These are phyloP conservation scores for Anomalospiza imberbis DNA, from an alignment of 2,797 vertebrate species.

Conservation along the genomic window DNA sequence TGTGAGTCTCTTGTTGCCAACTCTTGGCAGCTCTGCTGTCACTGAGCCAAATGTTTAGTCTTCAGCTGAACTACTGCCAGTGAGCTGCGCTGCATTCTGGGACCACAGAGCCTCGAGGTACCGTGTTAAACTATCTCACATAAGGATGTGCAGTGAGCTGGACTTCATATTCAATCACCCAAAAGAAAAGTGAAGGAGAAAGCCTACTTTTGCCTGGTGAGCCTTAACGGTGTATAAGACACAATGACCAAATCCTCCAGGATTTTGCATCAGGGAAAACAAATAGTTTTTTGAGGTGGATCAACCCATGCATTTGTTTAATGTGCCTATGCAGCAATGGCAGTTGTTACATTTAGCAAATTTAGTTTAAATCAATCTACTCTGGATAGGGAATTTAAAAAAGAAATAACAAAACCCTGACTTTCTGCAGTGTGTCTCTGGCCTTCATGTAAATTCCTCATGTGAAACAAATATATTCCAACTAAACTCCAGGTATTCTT, in stretches of 20 bases:
- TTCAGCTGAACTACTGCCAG: constrained; percentile 92
- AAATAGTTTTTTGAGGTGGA: not conserved
- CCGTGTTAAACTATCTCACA: constrained; percentile 56
- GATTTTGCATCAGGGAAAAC: not conserved
- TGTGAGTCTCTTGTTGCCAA: constrained; percentile 89
- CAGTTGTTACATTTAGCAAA: not conserved
- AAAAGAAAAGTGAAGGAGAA: constrained; percentile 31
- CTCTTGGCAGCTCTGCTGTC: constrained; percentile 96
- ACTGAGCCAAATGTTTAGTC: constrained; percentile 97
- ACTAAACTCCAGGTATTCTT: not conserved
- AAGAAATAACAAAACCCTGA: not conserved
- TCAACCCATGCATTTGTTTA: not conserved
- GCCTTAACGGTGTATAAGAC: not conserved
- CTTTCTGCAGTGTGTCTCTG: not conserved
- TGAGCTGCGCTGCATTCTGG: constrained; percentile 86
- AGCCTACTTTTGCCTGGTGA: constrained; percentile 36
- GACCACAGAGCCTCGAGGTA: constrained; percentile 74
- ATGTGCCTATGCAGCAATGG: not conserved
- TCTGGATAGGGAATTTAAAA: not conserved
- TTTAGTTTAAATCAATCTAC: not conserved
- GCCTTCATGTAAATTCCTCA: not conserved
- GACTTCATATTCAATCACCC: constrained; percentile 34
- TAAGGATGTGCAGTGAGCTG: constrained; percentile 55
- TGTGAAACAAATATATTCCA: not conserved
- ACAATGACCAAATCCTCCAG: constrained; percentile 6